phyloP scores from a whole-genome alignment of 2,888 invertebrate species.

The Taphrorychus bicolor region DNA sequence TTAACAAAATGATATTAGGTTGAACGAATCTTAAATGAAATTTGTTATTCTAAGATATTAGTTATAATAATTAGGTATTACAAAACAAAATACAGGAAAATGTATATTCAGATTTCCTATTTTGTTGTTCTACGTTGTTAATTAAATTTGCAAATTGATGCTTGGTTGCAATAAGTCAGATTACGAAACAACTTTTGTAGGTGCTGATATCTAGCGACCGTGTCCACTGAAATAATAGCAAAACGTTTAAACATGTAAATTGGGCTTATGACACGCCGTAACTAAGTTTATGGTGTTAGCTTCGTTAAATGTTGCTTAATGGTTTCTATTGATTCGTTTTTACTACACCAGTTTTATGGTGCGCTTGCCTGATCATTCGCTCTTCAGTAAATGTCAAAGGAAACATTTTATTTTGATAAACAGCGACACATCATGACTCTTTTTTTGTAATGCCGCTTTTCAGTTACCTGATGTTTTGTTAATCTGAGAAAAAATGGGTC shows the following conservation, averaged over 20 bases:
- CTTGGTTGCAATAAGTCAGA: neutral
- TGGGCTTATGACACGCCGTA: neutral
- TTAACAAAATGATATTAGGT: too few relatives aligned
- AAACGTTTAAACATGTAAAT: slow-evolving; percentile 9
- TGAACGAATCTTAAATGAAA: too few relatives aligned
- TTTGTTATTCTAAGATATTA: too few relatives aligned
- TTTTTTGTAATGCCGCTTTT: too few relatives aligned
- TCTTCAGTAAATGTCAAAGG: neutral
- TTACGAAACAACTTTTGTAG: neutral
- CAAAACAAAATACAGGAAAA: too few relatives aligned
- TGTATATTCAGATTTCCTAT: too few relatives aligned
- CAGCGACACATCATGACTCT: too few relatives aligned
- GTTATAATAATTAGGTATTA: too few relatives aligned
- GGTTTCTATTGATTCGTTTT: neutral
- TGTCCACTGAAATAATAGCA: neutral
- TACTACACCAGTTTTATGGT: neutral
- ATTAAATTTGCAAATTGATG: slow-evolving; percentile 8
- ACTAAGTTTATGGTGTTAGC: neutral
- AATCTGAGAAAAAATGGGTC: too few relatives aligned
- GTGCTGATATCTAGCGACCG: neutral
- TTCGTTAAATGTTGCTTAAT: neutral
- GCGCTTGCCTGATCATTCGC: neutral
- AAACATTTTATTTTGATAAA: too few relatives aligned
- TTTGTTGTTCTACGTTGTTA: too few relatives aligned
- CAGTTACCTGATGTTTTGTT: too few relatives aligned